Base-by-base conservation (phyloP, 2,888 invertebrate species). In the Watsonalla binaria region DNA sequence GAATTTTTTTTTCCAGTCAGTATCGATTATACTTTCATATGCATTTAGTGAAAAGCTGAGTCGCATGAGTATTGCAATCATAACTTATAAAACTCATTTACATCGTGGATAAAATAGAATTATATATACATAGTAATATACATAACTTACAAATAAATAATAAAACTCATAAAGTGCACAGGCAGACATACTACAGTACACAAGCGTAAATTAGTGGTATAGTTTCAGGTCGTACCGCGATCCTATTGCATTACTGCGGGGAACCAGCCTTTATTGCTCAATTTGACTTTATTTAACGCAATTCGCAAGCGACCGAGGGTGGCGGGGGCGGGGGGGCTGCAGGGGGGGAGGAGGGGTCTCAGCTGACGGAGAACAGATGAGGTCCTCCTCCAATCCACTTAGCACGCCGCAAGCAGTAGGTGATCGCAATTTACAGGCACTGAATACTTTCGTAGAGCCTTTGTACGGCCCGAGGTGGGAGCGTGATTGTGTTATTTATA, bases 281-380 rank as follows among this genome's bases (percentile, higher is more conserved):
- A 90, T 91, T 90, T 90, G 88, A 88, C 89, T 90, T 90, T 90
- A 89, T 90, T 90, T 89, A 90, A 88, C 86, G 81, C 84, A 82
- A 81, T 80, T 80, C 80, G 68, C 74, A 68, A 60, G 76, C 74
- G 61, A 63, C 60, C 62, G 66, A 68, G 63, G 55, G 59, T 58
- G 62, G 60, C 57, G 52, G 56, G 56, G 53, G 57, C 47, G 48
- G 54, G 59, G 57, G 61, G 63, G 61, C 62, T 65, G 68, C 62
- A 54, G 59, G 58, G 62, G 60, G 58, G 52, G 57, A 56, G 52
- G 57, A 49, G 51, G 54, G 60, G 56, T 56, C 74, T 66, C 72
- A 73, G 63, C 80, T 82, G 87, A 81, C 86, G 84, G 83, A 72
- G 86, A 86, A 88, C 89, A 89, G 89, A 90, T 88, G 90, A 85